Base-by-base conservation (phyloP, 2,113 vertebrate species). In the Phoenicopterus ruber region DNA sequence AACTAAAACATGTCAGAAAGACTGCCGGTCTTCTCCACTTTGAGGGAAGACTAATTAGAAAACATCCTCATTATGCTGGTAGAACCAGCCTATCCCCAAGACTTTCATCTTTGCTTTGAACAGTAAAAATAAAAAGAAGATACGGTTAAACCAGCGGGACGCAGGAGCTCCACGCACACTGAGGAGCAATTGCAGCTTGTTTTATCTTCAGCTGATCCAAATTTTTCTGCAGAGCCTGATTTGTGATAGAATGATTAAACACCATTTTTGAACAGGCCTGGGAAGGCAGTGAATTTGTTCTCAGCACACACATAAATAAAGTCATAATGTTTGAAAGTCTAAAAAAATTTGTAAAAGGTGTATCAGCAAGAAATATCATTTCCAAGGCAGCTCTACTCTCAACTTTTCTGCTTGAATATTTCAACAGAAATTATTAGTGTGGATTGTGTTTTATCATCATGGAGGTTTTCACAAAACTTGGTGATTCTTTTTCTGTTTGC, bases 211-310 rank as follows among this genome's bases (percentile, higher is more conserved):
- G 42, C n/a, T 63, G 22, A 50, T 86, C 28, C 78, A 69, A 72
- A 13, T 40, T 76, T 59, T 89, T 65, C 70, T 78, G 40, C 54
- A 67, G 49, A 79, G 52, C 14, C n/a, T 66, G 54, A 38, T 81
- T 93, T 93, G 83, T 59, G 71, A n/a, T 70, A n/a, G 62, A 69
- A 46, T 38, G 55, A 50, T 90, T 81, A 67, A 92, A 80, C 54
- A 38, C 1, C 22, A 6, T 24, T 83, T 88, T 66, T 84, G 47
- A 87, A 66, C 25, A 87, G 81, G 38, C 52, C 55, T 59, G 57
- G 29, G 47, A 87, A 94, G 29, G 57, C 81, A 79, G 57, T n/a
- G 61, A 29, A 76, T 79, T 84, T 67, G 11, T 82, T 82, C 52
- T 93, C 52, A 24, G 47, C 38, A 47, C 57, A 62, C 55, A 72